phyloP scores from a whole-genome alignment of 92 coral and sea anemone species.

The Siderastrea siderea region DNA sequence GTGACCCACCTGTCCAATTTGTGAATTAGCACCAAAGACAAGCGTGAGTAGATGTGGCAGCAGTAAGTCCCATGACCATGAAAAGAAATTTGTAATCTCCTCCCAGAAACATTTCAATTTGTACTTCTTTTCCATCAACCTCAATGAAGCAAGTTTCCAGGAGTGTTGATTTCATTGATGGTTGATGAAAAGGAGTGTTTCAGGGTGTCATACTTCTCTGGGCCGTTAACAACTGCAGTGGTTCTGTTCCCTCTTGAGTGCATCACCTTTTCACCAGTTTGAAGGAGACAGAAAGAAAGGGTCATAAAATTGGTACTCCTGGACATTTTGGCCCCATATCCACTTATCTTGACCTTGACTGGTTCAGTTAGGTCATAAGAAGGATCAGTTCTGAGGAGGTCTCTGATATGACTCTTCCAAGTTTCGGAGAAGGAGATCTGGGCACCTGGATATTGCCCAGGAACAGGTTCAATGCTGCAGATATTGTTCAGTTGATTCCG shows the following conservation, averaged over 20 bases:
- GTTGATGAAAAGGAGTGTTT: conserved; percentile 20
- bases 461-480: conserved; percentile 6
- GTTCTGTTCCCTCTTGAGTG: conserved; percentile 73
- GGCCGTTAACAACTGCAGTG: conserved; percentile 72
- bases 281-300: conserved; percentile 65
- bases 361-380: conserved; percentile 3
- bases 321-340: conserved; percentile 67
- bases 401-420: conserved; percentile 18
- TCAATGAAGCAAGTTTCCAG: background rate
- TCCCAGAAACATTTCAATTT: background rate
- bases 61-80: conserved; percentile 53
- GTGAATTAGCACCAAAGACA: no score
- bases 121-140: conserved; percentile 35
- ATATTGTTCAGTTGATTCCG: no score
- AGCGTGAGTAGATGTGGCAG: no score
- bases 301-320: conserved; percentile 64
- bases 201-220: conserved; percentile 65
- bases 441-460: conserved; percentile 50
- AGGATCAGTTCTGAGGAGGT: background rate
- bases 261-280: conserved; percentile 67
- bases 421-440: conserved; percentile 21
- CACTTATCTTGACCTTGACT: conserved; percentile 45
- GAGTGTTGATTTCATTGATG: conserved; percentile 33
- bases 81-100: conserved; percentile 42
- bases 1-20: no score